Percentiles rank a stretch among this genome's conserved stretches.
Conservation (phyloP, 2,797 vertebrate species). For the Hemitrygon akajei region DNA sequence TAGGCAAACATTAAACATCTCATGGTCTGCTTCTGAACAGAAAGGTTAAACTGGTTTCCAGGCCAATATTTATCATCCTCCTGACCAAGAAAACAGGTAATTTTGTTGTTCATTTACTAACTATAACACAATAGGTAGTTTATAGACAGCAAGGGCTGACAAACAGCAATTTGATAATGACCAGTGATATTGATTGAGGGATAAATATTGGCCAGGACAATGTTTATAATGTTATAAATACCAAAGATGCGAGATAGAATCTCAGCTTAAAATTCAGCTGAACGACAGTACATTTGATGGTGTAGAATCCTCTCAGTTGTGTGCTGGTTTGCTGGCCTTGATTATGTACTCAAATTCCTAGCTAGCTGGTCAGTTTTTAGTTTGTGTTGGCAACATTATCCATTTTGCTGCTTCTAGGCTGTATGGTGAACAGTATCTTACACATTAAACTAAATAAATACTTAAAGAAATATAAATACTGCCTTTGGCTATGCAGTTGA, state of each 20-base stretch:
- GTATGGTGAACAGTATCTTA: background rate
- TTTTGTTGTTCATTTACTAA: too few relatives aligned
- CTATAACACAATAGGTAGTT: background rate
- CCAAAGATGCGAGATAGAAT: background rate
- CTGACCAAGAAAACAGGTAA: too few relatives aligned
- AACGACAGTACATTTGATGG: background rate
- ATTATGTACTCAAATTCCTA: background rate
- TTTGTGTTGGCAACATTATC: conserved; percentile 24
- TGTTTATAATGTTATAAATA: background rate
- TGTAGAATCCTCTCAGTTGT: background rate
- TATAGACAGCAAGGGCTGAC: background rate
- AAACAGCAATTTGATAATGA: background rate
- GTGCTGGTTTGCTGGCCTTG: background rate
- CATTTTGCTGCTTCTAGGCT: background rate
- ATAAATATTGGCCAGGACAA: background rate
- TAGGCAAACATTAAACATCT: too few relatives aligned
- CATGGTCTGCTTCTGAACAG: too few relatives aligned
- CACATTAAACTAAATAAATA: conserved; percentile 10
- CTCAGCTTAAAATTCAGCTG: too few relatives aligned
- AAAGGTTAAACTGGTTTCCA: too few relatives aligned
- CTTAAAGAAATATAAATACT: background rate
- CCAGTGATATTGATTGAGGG: background rate
- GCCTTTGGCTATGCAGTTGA: background rate
- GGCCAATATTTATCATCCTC: too few relatives aligned
- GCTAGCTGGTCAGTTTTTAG: background rate